Evolutionary conservation across 2,888 invertebrate species (phyloP).

Genomic region (Neelides folsomi): DNA sequence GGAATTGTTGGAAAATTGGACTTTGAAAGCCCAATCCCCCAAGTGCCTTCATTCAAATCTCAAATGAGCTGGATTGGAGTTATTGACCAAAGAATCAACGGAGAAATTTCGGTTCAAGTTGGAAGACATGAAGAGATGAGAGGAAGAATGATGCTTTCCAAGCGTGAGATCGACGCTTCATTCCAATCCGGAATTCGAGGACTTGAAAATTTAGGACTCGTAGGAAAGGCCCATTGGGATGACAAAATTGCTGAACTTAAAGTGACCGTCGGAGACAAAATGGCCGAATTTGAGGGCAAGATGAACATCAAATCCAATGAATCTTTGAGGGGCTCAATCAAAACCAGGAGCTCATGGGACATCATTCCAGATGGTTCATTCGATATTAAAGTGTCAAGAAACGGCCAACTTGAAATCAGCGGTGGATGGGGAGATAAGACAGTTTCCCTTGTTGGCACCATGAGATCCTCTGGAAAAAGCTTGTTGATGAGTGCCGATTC

Average conservation of each 20-base stretch:
- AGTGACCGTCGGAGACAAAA: conserved; percentile 3
- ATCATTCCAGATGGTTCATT: conserved; percentile 14
- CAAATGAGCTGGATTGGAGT: conserved; percentile 14
- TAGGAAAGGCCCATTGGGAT: conserved; percentile 8
- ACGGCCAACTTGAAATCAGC: conserved; percentile 14
- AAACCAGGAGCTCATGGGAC: conserved; percentile 12
- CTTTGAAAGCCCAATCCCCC: conserved; percentile 13
- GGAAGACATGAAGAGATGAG: conserved; percentile 9
- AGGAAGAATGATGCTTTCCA: conserved; percentile 2
- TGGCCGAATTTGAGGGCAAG: conserved; percentile 7
- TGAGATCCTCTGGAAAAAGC: too few relatives aligned
- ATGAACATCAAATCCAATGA: conserved; percentile 9
- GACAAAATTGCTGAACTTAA: conserved; percentile 9
- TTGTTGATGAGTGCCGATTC: conserved; percentile 10
- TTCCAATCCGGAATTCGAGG: conserved; percentile 13
- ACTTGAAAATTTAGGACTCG: conserved; percentile 13
- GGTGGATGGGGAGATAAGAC: conserved; percentile 19
- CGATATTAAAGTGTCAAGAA: conserved; percentile 12
- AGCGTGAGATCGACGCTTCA: conserved; percentile 7
- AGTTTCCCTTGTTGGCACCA: conserved; percentile 14
- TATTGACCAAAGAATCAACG: conserved; percentile 13
- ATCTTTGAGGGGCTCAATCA: conserved; percentile 5
- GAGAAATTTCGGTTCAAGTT: conserved; percentile 12
- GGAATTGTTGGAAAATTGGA: conserved; percentile 18
- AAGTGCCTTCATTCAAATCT: conserved; percentile 8